A percentile compares a stretch with the other conserved stretches of the same genome.
Conservation (phyloP, 2,113 vertebrate species). For the Amia ocellicauda region DNA sequence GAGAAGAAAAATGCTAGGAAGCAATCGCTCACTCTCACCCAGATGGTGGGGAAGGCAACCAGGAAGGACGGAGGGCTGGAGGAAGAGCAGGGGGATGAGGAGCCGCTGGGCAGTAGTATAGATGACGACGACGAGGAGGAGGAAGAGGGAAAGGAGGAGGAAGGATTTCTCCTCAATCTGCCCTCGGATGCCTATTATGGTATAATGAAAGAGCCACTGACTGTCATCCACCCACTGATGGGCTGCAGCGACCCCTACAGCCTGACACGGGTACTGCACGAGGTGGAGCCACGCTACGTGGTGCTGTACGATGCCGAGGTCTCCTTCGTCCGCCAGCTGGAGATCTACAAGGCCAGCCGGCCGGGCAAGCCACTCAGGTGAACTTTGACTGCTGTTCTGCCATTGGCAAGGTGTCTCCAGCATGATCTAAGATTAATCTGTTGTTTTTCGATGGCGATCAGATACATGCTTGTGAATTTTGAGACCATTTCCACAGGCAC, state of each 20-base stretch:
- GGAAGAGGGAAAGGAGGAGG: slow-evolving; percentile 49
- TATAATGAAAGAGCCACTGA: slow-evolving; percentile 83
- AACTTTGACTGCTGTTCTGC: too few relatives aligned
- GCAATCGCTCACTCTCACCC: slow-evolving; percentile 69
- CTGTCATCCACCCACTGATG: slow-evolving; percentile 83
- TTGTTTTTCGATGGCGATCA: too few relatives aligned
- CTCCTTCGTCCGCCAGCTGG: slow-evolving; percentile 89
- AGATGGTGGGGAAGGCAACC: slow-evolving; percentile 69
- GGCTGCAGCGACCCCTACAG: slow-evolving; percentile 87
- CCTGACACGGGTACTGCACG: slow-evolving; percentile 81
- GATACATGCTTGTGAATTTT: too few relatives aligned
- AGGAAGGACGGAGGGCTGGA: slow-evolving; percentile 21
- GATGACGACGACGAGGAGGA: slow-evolving; percentile 58
- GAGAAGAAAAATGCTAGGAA: slow-evolving; percentile 56
- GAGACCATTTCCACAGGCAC: too few relatives aligned
- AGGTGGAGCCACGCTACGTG: slow-evolving; percentile 86
- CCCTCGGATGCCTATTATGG: slow-evolving; percentile 84
- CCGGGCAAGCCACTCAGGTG: slow-evolving; percentile 82
- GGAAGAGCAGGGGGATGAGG: slow-evolving; percentile 28
- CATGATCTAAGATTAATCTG: too few relatives aligned
- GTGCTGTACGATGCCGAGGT: slow-evolving; percentile 89
- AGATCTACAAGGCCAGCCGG: slow-evolving; percentile 85
- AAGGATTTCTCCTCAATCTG: slow-evolving; percentile 68
- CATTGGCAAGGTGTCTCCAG: too few relatives aligned
- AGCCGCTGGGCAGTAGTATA: slow-evolving; percentile 46